phyloP scores from a whole-genome alignment of 2,797 vertebrate species.

The Anguilla pacifica region DNA sequence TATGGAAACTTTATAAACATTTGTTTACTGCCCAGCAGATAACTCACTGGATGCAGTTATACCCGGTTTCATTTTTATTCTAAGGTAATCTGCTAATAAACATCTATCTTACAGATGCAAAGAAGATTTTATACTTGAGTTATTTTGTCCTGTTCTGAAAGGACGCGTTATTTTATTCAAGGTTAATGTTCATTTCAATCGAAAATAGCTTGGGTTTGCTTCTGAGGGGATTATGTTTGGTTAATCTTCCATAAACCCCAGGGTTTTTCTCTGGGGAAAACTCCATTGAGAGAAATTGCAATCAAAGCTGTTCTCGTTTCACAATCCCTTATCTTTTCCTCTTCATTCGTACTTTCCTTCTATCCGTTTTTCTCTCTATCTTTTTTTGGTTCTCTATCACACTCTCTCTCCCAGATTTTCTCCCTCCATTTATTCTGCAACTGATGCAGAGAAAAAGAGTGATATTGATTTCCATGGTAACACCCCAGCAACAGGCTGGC shows the following conservation, averaged over 20 bases:
- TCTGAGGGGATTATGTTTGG: background rate
- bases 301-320: background rate
- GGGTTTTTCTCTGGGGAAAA: background rate
- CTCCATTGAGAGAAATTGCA: background rate
- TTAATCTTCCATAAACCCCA: background rate
- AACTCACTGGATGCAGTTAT: background rate
- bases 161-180: background rate
- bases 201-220: background rate
- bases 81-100: background rate
- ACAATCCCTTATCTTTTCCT: background rate
- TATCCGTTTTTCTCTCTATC: background rate
- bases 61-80: background rate
- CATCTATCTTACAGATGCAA: background rate
- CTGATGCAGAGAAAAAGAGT: conserved; percentile 48
- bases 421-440: conserved; percentile 53
- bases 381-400: background rate
- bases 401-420: conserved; percentile 45
- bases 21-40: background rate
- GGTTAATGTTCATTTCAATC: background rate
- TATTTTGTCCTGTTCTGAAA: background rate
- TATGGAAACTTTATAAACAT: background rate
- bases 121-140: background rate
- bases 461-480: conserved; percentile 21
- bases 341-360: background rate
- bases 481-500: conserved; percentile 22